Evolutionary conservation across 2,888 invertebrate species (phyloP).

Genomic region (Sceliomorpha sp.): DNA sequence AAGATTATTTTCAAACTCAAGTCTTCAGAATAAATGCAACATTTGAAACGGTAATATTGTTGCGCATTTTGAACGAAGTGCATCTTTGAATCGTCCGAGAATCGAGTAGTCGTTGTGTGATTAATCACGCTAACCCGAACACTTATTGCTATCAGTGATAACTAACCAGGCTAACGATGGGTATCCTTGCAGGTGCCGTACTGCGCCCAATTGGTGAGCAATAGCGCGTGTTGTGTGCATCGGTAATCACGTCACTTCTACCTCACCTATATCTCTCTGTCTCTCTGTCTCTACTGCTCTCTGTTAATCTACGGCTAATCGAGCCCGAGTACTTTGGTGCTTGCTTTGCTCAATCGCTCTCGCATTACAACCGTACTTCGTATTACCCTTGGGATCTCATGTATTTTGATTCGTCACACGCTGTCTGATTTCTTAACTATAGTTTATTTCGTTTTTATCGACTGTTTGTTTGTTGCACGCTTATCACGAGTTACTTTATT

Average conservation of each 20-base stretch:
- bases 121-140: constrained; percentile 62
- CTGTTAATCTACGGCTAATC: constrained; percentile 60
- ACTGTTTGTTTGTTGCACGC: constrained; percentile 19
- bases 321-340: constrained; percentile 59
- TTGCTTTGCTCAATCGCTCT: constrained; percentile 57
- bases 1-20: too few species aligned
- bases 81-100: constrained; percentile 51
- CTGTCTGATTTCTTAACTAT: constrained; percentile 19
- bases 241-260: constrained; percentile 93
- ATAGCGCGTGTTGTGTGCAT: constrained; percentile 97
- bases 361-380: constrained; percentile 33
- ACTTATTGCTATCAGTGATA: constrained; percentile 64
- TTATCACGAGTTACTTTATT: neutral
- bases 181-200: constrained; percentile 89
- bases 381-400: constrained; percentile 40
- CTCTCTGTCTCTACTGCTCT: constrained; percentile 59
- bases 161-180: constrained; percentile 79
- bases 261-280: constrained; percentile 80
- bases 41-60: too few species aligned
- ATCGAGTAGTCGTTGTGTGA: constrained; percentile 48
- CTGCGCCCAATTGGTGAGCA: constrained; percentile 97
- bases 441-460: constrained; percentile 7
- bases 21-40: too few species aligned
- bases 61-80: neutral
- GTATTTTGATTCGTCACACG: constrained; percentile 33